These are phyloP conservation scores for Scylla paramamosain DNA, from an alignment of 1,140 invertebrate species.

Conservation along the genomic window DNA sequence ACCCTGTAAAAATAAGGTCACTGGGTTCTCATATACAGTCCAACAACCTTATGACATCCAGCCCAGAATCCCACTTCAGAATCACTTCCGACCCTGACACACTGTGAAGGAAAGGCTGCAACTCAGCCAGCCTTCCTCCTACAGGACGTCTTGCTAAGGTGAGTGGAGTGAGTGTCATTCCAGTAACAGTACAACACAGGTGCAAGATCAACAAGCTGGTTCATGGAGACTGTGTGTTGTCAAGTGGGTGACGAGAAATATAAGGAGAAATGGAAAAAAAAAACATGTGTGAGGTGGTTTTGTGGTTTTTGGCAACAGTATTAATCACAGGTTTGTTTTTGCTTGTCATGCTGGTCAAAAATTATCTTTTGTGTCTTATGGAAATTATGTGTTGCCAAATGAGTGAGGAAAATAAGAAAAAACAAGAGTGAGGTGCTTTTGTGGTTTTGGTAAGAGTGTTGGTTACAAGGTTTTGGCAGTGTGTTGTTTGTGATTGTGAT, in stretches of 20 bases:
- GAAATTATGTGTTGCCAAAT: no score
- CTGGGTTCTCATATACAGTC: constrained; percentile 52
- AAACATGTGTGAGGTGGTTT: neutral
- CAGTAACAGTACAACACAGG: neutral
- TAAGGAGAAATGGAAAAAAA: no score
- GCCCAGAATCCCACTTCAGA: neutral
- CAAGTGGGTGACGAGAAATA: neutral
- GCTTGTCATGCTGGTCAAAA: neutral
- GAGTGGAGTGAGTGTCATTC: neutral
- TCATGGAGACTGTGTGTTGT: neutral
- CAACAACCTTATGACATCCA: neutral
- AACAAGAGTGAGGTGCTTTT: no score
- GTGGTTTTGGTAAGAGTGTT: no score
- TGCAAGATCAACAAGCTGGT: neutral
- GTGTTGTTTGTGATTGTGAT: no score
- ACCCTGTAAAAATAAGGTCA: constrained; percentile 68
- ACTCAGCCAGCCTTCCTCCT: neutral
- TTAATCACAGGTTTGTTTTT: neutral
- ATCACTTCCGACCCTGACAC: no score
- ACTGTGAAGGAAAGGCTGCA: neutral
- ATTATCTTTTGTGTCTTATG: neutral
- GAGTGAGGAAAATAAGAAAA: no score
- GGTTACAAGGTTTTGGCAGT: no score
- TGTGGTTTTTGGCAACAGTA: neutral
- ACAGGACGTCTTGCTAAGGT: neutral